phyloP scores from a whole-genome alignment of 1,140 invertebrate genomes.

The Mya arenaria region DNA sequence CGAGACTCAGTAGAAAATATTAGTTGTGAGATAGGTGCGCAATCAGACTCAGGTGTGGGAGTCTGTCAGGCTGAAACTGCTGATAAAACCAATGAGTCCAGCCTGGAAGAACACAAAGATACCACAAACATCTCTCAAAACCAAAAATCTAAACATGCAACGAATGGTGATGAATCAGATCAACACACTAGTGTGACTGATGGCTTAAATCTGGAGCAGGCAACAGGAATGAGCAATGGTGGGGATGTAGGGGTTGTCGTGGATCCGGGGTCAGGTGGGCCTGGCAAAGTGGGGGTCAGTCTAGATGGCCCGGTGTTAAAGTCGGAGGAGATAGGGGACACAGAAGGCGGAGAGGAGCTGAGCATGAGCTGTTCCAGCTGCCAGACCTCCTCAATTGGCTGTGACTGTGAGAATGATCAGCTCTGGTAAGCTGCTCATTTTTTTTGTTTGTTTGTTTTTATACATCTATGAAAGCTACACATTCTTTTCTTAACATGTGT shows the following conservation, averaged over 20 bases:
- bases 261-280: constrained; percentile 1
- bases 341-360: constrained; percentile 25
- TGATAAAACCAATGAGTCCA: no score
- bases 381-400: constrained; percentile 56
- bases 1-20: constrained; percentile 40
- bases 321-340: background rate
- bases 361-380: constrained; percentile 76
- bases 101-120: no score
- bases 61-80: no score
- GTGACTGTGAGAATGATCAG: constrained; percentile 73
- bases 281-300: constrained; percentile 52
- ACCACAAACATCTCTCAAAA: no score
- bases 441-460: no score
- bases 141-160: no score
- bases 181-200: no score
- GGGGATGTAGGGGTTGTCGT: constrained; percentile 38
- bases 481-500: no score
- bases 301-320: background rate
- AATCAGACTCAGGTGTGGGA: no score
- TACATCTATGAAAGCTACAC: no score
- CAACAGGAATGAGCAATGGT: background rate
- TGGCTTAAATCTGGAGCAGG: background rate
- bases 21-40: constrained; percentile 31
- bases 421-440: constrained; percentile 73
- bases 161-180: background rate